phyloP scores from a whole-genome alignment of 2,113 vertebrate species.

The Sceloporus tristichus region DNA sequence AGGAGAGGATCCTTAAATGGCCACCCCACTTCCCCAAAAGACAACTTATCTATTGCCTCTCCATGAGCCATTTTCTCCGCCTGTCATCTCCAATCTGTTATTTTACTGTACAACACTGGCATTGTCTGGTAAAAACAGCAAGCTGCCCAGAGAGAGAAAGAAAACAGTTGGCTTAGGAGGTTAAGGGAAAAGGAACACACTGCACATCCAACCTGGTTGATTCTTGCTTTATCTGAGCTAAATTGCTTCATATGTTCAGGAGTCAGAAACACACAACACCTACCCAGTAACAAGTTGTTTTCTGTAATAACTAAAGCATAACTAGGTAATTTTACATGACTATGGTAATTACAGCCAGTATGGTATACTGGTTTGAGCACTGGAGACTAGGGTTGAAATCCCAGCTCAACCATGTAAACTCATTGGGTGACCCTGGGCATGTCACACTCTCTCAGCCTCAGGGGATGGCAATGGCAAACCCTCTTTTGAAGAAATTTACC shows the following conservation, averaged over 20 bases:
- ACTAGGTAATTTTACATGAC: not conserved
- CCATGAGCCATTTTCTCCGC: not conserved
- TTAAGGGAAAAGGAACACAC: not conserved
- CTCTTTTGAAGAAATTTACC: no score
- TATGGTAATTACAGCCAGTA: no score
- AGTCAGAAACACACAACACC: not conserved
- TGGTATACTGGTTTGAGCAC: no score
- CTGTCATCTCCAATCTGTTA: not conserved
- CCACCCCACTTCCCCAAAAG: not conserved
- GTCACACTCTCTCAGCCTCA: no score
- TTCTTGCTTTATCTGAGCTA: conserved; percentile 15
- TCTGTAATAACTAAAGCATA: not conserved
- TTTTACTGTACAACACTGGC: conserved; percentile 36
- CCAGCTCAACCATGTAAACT: no score
- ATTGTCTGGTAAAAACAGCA: conserved; percentile 29
- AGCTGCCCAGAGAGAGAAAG: not conserved
- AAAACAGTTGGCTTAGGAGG: not conserved
- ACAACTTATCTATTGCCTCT: not conserved
- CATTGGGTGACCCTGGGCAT: no score
- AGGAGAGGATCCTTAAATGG: not conserved
- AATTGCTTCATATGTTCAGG: not conserved
- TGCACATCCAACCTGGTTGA: not conserved
- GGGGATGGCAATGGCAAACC: no score
- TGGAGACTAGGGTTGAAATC: no score
- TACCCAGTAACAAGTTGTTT: not conserved